Evolutionary conservation across 2,797 vertebrate species (phyloP).

Genomic region (Betta splendens): DNA sequence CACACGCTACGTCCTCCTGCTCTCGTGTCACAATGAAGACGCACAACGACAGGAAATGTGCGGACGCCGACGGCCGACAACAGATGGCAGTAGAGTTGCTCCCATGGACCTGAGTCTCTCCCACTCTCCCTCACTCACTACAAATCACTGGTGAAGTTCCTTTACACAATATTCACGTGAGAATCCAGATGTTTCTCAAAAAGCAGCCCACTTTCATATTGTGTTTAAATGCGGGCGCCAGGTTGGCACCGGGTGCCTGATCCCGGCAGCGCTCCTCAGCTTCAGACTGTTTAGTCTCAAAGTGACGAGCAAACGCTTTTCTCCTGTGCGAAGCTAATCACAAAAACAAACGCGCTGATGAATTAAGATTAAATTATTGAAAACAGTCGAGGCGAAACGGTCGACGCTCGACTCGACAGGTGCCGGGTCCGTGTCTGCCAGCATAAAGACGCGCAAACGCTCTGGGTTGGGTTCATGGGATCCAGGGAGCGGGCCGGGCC

Average conservation of each 20-base stretch:
- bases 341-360: not conserved
- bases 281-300: constrained; percentile 7
- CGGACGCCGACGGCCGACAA: constrained; percentile 24
- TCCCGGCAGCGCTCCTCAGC: not conserved
- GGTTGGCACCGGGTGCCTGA: not conserved
- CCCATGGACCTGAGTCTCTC: constrained; percentile 20
- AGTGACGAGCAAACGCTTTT: not conserved
- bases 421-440: not conserved
- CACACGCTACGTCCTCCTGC: constrained; percentile 15
- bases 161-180: not conserved
- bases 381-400: not conserved
- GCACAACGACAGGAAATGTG: not conserved
- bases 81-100: constrained; percentile 70
- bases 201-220: not conserved
- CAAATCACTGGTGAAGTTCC: not conserved
- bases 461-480: too few relatives aligned
- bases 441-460: too few relatives aligned
- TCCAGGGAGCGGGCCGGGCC: constrained; percentile 38
- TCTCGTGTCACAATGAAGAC: constrained; percentile 11
- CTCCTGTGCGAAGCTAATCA: not conserved
- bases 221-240: constrained; percentile 1
- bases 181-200: constrained; percentile 22
- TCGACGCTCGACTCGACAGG: not conserved
- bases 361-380: not conserved
- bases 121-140: not conserved